These are phyloP conservation scores for Saxidomus purpurata DNA, from an alignment of 1,140 invertebrate species.

Conservation along the genomic window DNA sequence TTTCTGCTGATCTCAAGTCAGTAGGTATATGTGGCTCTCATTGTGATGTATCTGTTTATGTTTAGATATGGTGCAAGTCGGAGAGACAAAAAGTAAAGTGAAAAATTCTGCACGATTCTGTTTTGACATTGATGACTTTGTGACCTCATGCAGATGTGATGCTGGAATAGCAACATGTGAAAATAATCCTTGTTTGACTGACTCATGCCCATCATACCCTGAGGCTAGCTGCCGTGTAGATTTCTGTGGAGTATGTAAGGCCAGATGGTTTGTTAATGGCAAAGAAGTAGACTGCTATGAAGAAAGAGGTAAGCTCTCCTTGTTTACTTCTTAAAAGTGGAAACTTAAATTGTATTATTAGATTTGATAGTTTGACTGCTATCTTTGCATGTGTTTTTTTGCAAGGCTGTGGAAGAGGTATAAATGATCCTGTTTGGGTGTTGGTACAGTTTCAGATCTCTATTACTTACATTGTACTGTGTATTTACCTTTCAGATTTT, in stretches of 20 bases:
- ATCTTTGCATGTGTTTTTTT: too few relatives aligned
- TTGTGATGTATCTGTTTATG: too few relatives aligned
- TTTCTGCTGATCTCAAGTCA: too few relatives aligned
- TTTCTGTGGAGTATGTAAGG: slow-evolving; percentile 77
- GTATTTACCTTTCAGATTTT: slow-evolving; percentile 74
- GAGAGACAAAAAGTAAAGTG: slow-evolving; percentile 29
- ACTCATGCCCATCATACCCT: slow-evolving; percentile 75
- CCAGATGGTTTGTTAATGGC: slow-evolving; percentile 75
- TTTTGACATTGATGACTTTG: slow-evolving; percentile 76
- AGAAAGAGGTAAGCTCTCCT: slow-evolving; percentile 73
- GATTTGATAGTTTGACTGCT: too few relatives aligned
- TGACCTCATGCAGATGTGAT: slow-evolving; percentile 76
- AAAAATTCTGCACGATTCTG: slow-evolving; percentile 75
- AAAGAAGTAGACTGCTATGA: slow-evolving; percentile 75
- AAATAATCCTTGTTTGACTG: slow-evolving; percentile 76
- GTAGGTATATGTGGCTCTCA: too few relatives aligned
- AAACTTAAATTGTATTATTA: too few relatives aligned
- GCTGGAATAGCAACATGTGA: slow-evolving; percentile 67
- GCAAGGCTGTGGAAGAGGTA: too few relatives aligned
- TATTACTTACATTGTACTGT: too few relatives aligned
- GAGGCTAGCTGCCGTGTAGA: slow-evolving; percentile 75
- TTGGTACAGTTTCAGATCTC: too few relatives aligned
- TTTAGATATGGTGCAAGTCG: slow-evolving; percentile 71
- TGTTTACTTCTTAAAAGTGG: too few relatives aligned
- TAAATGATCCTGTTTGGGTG: too few relatives aligned